Conservation (phyloP, 1,140 invertebrate genomes). For the Marisa cornuarietis region DNA sequence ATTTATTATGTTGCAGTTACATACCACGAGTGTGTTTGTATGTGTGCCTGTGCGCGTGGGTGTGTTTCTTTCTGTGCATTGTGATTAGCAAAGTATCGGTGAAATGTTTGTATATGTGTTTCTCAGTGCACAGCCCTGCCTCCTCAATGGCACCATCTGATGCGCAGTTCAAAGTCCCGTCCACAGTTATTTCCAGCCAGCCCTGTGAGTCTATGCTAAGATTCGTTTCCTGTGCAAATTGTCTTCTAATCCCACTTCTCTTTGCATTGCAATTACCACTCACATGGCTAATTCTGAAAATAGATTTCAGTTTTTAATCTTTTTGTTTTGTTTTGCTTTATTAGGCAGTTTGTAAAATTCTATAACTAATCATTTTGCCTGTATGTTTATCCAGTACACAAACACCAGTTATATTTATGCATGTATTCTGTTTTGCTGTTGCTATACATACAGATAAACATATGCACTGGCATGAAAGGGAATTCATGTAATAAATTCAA, state of each 20-base stretch:
- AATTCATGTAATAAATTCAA: too few relatives aligned
- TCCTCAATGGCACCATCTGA: background rate
- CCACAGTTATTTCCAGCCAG: slow-evolving; percentile 13
- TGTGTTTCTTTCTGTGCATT: slow-evolving; percentile 1
- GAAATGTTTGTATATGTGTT: background rate
- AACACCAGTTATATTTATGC: too few relatives aligned
- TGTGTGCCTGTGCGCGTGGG: background rate
- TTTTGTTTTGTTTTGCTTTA: background rate
- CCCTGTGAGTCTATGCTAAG: background rate
- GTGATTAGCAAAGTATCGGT: background rate
- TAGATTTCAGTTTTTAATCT: background rate
- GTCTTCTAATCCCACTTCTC: background rate
- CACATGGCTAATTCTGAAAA: too few relatives aligned
- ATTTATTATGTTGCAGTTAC: background rate
- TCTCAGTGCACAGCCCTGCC: background rate
- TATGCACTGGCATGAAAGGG: too few relatives aligned
- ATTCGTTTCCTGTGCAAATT: background rate
- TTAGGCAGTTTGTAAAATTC: background rate
- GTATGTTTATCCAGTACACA: too few relatives aligned
- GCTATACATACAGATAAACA: too few relatives aligned
- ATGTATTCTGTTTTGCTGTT: too few relatives aligned
- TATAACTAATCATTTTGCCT: too few relatives aligned
- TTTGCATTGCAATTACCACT: background rate
- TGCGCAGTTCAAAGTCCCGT: slow-evolving; percentile 20
- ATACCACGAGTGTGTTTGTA: background rate